phyloP scores from a whole-genome alignment of 2,113 vertebrate species.

The Meriones unguiculatus region DNA sequence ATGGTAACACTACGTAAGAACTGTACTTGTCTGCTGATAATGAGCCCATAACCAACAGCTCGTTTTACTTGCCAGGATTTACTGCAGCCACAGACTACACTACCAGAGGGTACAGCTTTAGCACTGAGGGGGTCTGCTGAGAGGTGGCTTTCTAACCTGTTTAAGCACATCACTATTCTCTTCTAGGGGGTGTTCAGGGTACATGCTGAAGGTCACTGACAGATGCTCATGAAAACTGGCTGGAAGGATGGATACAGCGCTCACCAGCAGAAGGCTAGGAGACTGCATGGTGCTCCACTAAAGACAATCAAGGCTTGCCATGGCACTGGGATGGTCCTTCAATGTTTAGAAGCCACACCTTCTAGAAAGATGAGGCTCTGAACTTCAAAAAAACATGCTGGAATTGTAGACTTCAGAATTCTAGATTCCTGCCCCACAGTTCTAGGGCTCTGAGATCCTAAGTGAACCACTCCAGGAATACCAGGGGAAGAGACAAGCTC shows the following conservation, averaged over 20 bases:
- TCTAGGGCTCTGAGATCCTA: background rate
- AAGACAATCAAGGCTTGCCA: background rate
- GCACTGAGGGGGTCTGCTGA: background rate
- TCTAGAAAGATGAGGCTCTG: background rate
- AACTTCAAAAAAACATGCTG: background rate
- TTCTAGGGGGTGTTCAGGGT: background rate
- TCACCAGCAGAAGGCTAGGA: background rate
- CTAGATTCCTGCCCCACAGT: background rate
- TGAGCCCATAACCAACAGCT: background rate
- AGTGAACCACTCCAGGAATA: background rate
- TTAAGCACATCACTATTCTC: background rate
- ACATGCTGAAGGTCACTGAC: background rate
- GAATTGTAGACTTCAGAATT: background rate
- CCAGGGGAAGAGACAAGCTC: background rate
- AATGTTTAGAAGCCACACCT: background rate
- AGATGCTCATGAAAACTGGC: background rate
- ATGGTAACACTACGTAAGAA: background rate
- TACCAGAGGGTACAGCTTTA: background rate
- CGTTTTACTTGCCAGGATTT: slow-evolving; percentile 15
- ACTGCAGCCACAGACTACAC: background rate
- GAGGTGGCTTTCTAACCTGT: slow-evolving; percentile 9
- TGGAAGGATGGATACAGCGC: background rate
- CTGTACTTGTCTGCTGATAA: slow-evolving; percentile 58
- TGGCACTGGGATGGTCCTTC: background rate
- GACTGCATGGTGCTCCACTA: background rate